Evolutionary conservation across 2,888 invertebrate species (phyloP).

Genomic region (Adela reaumurella): DNA sequence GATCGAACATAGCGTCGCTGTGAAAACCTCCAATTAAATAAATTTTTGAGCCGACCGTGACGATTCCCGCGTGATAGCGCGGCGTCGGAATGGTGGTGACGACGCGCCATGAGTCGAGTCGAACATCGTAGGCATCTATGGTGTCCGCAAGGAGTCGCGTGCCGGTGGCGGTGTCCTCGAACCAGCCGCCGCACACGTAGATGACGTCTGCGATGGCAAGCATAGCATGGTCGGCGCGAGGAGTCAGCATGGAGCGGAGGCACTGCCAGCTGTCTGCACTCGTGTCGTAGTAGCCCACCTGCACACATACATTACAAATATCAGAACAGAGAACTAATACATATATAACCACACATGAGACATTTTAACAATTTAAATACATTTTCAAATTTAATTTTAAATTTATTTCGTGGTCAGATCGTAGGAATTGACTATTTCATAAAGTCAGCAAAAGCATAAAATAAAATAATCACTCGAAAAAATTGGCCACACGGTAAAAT

Average conservation of each 20-base stretch:
- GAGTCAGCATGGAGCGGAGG: constrained; percentile 52
- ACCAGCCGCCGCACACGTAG: constrained; percentile 66
- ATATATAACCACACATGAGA: no score
- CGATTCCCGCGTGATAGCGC: constrained; percentile 65
- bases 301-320: no score
- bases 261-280: constrained; percentile 49
- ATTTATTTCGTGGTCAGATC: no score
- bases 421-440: no score
- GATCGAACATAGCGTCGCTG: constrained; percentile 62
- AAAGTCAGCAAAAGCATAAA: no score
- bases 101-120: constrained; percentile 55
- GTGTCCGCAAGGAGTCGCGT: constrained; percentile 54
- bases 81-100: constrained; percentile 63
- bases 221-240: constrained; percentile 65
- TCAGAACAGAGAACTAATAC: no score
- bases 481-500: no score
- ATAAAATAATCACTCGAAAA: no score
- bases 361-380: no score
- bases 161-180: constrained; percentile 50
- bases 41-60: constrained; percentile 56
- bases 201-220: constrained; percentile 52
- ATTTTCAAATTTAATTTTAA: no score
- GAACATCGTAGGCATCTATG: constrained; percentile 62
- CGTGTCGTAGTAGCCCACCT: constrained; percentile 48
- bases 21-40: constrained; percentile 69